phyloP scores from a whole-genome alignment of 2,888 invertebrate genomes.

The Drosophila diplacantha region DNA sequence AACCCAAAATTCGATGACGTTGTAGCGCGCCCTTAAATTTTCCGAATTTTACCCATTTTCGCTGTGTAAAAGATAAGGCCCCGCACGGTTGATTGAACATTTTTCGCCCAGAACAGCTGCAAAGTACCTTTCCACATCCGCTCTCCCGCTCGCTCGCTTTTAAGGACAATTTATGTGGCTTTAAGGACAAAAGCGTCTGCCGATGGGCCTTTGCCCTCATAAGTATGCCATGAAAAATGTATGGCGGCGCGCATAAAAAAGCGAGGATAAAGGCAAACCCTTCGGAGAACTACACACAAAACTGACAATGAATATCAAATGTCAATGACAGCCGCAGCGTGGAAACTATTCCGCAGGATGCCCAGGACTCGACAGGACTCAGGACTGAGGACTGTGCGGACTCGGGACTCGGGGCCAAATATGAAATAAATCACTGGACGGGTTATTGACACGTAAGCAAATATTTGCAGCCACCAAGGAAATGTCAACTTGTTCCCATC shows the following conservation, averaged over 20 bases:
- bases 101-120: conserved; percentile 38
- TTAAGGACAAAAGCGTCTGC: conserved; percentile 49
- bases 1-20: no score
- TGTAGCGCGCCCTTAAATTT: not conserved
- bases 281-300: conserved; percentile 39
- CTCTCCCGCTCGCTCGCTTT: conserved; percentile 6
- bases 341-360: conserved; percentile 41
- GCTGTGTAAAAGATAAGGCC: conserved; percentile 46
- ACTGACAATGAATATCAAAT: conserved; percentile 62
- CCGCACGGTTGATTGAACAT: conserved; percentile 60
- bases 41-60: conserved; percentile 2
- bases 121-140: conserved; percentile 33
- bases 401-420: conserved; percentile 47
- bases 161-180: conserved; percentile 55
- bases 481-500: conserved; percentile 49
- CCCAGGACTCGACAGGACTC: conserved; percentile 13
- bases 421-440: conserved; percentile 72
- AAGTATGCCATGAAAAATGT: conserved; percentile 67
- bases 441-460: conserved; percentile 72
- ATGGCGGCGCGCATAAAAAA: conserved; percentile 32
- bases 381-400: not conserved
- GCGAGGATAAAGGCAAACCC: conserved; percentile 24
- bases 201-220: conserved; percentile 54
- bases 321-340: conserved; percentile 63
- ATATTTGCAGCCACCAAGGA: conserved; percentile 55